Base-by-base conservation (phyloP, 1,140 invertebrate genomes). In the Drosophila nigrodunni region DNA sequence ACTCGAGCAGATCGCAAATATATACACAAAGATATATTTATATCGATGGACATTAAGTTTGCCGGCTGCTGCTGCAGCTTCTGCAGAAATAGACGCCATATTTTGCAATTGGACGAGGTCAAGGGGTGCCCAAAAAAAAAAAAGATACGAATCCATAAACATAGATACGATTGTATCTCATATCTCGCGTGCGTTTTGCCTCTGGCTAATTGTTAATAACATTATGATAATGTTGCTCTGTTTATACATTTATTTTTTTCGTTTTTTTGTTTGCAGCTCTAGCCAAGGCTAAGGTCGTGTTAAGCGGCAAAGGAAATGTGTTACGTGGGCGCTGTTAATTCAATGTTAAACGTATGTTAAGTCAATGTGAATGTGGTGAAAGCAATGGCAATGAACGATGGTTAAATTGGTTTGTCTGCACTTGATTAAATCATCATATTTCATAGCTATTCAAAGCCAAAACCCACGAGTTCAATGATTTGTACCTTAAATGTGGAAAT, bases 41-140 rank as follows among this genome's bases (percentile, higher is more conserved):
- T 18, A 43, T 30, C 13, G 39, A 35, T 35, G 59, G 47, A 13
- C 65, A 83, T 80, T 67, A 70, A 70, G 59, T 78, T 30, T 64
- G 49, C 78, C 71, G 71, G 65, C 74, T 77, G 46, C 46, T 70
- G 55, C 52, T 61, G 64, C 34, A 68, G 50, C 52, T 60, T 13
- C 30, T 30, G 44, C 25, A 57, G 50, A 61, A 65, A 55, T 52
- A 86, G 25, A 70, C 79, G 82, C 80, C 71, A 72, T 47, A 77
- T 87, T 87, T 87, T 80, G 82, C 82, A 83, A 88, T 88, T 60
- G 34, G 80, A 78, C 70, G 83, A 80, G 83, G 83, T 89, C 83
- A 82, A 78, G 67, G 74, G 85, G 73, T 55, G 67, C 34, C 65
- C 66, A 55, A 39, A 30, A 30, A 30, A 30, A 30, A 2, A 30